These are phyloP conservation scores for Pogonomyrmex barbatus DNA, from an alignment of 1,140 invertebrate species.

Conservation along the genomic window DNA sequence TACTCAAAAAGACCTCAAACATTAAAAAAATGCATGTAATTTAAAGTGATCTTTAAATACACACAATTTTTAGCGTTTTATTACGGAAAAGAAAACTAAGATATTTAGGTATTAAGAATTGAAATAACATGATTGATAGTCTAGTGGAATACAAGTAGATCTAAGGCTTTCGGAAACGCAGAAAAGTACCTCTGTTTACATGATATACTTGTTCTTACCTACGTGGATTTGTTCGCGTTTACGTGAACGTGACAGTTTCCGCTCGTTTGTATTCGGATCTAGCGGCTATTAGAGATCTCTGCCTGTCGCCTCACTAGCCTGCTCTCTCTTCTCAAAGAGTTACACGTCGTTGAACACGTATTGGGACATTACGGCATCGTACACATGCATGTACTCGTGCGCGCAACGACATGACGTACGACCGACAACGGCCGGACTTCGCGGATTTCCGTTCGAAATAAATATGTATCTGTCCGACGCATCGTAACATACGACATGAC, in stretches of 20 bases:
- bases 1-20: neutral
- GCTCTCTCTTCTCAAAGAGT: constrained; percentile 44
- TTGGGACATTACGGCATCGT: constrained; percentile 2
- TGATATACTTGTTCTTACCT: constrained; percentile 10
- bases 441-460: constrained; percentile 75
- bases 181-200: neutral
- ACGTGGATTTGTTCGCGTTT: constrained; percentile 22
- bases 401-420: constrained; percentile 69
- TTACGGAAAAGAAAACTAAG: neutral
- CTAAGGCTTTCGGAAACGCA: neutral
- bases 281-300: constrained; percentile 40
- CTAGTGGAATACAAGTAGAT: neutral
- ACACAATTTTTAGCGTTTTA: neutral
- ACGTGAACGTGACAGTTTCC: constrained; percentile 11
- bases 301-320: neutral
- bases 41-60: neutral
- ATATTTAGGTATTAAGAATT: neutral
- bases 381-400: constrained; percentile 30
- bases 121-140: constrained; percentile 2
- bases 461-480: constrained; percentile 70
- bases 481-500: constrained; percentile 59
- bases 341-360: constrained; percentile 32
- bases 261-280: constrained; percentile 29
- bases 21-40: neutral
- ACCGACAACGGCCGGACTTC: constrained; percentile 69